phyloP scores from a whole-genome alignment of 2,888 invertebrate species.

The Disparrhopalites patrizii region DNA sequence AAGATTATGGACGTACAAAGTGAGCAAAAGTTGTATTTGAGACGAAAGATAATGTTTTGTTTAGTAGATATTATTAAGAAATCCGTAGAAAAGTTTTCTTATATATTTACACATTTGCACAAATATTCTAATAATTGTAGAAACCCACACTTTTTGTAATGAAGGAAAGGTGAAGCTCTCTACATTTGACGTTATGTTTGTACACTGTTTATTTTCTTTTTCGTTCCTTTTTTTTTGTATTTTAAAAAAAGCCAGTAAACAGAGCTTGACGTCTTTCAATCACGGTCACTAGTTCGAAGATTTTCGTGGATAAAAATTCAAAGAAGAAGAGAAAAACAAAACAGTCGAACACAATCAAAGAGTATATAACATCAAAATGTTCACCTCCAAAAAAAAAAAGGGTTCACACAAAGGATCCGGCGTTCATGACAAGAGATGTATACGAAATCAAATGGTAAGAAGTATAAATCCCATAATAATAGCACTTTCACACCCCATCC shows the following conservation, averaged over 20 bases:
- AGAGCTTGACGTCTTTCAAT: constrained; percentile 6
- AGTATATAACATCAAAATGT: not conserved
- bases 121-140: no score
- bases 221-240: no score
- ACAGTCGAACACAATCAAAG: not conserved
- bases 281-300: constrained; percentile 4
- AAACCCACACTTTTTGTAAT: no score
- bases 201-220: no score
- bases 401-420: not conserved
- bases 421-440: not conserved
- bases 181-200: no score
- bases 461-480: not conserved
- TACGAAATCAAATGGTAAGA: not conserved
- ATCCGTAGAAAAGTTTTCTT: no score
- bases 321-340: not conserved
- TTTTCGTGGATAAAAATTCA: not conserved
- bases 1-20: no score
- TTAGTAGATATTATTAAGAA: no score
- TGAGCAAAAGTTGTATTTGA: no score
- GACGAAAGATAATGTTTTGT: no score
- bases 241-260: not conserved
- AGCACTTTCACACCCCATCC: not conserved
- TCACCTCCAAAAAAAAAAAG: not conserved
- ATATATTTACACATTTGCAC: no score
- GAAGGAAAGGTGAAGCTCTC: no score